Evolutionary conservation across 2,113 vertebrate genomes (phyloP).

Genomic region (Typhlomys cinereus): DNA sequence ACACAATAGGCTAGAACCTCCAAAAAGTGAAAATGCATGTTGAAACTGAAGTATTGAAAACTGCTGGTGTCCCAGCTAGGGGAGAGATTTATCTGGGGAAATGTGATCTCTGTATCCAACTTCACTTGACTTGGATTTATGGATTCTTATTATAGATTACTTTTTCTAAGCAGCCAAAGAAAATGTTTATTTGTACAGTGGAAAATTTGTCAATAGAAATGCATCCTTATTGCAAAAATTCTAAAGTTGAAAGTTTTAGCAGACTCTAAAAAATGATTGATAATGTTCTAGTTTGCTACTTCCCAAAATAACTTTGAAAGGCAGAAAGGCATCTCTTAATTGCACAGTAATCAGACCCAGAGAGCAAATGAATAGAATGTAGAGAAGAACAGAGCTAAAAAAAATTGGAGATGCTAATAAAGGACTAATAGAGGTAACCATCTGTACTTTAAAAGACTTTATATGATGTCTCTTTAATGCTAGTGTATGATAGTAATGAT

Average conservation of each 20-base stretch:
- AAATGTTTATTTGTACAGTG: background rate
- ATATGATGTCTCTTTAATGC: background rate
- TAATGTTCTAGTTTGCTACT: background rate
- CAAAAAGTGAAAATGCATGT: background rate
- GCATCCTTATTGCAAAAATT: background rate
- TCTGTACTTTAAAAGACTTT: background rate
- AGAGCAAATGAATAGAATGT: background rate
- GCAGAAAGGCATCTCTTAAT: conserved; percentile 15
- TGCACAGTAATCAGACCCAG: background rate
- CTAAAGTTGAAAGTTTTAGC: background rate
- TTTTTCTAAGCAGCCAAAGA: conserved; percentile 24
- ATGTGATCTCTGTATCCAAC: background rate
- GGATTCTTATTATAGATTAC: background rate
- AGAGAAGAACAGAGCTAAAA: background rate
- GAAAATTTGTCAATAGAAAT: background rate
- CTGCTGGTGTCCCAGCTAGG: background rate
- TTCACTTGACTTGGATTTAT: background rate
- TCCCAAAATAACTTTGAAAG: conserved; percentile 1
- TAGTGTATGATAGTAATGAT: background rate
- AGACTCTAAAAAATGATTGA: background rate
- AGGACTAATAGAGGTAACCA: background rate
- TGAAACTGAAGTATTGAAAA: background rate
- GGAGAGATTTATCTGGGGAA: background rate
- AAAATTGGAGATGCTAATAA: background rate
- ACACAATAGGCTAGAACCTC: background rate